Conservation (phyloP, 1,140 invertebrate species). For the Cyphomyrmex costatus region DNA sequence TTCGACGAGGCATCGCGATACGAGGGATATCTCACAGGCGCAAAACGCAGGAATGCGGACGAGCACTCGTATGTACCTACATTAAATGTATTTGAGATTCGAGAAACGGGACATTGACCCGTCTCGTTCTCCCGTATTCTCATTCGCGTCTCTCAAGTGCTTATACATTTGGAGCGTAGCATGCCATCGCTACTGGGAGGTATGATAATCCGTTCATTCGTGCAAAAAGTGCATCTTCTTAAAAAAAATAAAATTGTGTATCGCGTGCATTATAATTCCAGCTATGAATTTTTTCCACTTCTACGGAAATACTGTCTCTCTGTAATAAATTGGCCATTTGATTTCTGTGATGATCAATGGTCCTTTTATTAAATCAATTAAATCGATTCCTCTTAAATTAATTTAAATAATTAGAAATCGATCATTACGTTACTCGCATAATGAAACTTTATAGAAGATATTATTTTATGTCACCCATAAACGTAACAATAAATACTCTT, state of each 20-base stretch:
- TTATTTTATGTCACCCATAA: not conserved
- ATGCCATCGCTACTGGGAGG: not conserved
- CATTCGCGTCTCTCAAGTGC: constrained; percentile 7
- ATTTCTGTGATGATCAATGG: not conserved
- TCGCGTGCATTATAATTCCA: not conserved
- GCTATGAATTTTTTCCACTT: not conserved
- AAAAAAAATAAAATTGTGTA: not conserved
- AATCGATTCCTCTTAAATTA: not conserved
- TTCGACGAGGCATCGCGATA: constrained; percentile 3
- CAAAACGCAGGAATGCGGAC: not conserved
- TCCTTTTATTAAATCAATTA: not conserved
- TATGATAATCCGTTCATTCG: constrained; percentile 18
- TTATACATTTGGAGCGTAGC: constrained; percentile 28
- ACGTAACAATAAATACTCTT: not conserved
- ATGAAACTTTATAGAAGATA: constrained; percentile 1
- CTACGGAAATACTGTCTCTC: not conserved
- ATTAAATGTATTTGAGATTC: constrained; percentile 72
- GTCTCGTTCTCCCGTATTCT: constrained; percentile 43
- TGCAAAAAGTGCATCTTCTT: not conserved
- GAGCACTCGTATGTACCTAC: constrained; percentile 29
- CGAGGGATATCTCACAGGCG: constrained; percentile 39
- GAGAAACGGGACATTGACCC: constrained; percentile 69
- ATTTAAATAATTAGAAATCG: not conserved
- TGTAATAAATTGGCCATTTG: too few species aligned
- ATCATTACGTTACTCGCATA: not conserved